These are phyloP conservation scores for Myopa testacea DNA, from an alignment of 2,888 invertebrate genomes.

Conservation along the genomic window DNA sequence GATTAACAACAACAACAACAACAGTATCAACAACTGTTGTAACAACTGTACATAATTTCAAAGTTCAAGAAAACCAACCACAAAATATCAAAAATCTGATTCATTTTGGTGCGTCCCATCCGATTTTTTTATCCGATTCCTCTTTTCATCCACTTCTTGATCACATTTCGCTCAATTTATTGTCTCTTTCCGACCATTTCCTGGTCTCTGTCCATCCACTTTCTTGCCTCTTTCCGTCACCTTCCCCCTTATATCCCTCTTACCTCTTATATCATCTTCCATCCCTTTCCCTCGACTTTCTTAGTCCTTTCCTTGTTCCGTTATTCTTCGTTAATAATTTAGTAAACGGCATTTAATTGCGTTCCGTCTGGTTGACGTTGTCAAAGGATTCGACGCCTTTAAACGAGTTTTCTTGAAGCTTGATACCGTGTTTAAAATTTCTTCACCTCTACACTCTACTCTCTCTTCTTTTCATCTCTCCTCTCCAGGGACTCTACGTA, in stretches of 20 bases:
- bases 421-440: background rate
- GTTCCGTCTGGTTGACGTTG: no score
- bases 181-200: background rate
- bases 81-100: background rate
- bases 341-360: constrained; percentile 30
- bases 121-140: background rate
- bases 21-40: no score
- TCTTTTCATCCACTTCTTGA: background rate
- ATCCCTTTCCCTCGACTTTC: background rate
- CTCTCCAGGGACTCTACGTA: constrained; percentile 74
- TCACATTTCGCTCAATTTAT: constrained; percentile 21
- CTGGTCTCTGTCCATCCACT: no score
- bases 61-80: background rate
- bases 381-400: no score
- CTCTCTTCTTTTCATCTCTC: background rate
- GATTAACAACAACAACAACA: no score
- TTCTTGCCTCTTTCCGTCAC: background rate
- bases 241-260: no score
- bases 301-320: background rate
- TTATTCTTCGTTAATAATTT: background rate
- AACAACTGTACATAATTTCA: no score
- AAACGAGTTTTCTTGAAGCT: no score
- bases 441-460: background rate
- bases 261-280: no score
- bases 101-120: background rate